Evolutionary conservation across 2,888 invertebrate species (phyloP).

Genomic region (Clunio marinus): DNA sequence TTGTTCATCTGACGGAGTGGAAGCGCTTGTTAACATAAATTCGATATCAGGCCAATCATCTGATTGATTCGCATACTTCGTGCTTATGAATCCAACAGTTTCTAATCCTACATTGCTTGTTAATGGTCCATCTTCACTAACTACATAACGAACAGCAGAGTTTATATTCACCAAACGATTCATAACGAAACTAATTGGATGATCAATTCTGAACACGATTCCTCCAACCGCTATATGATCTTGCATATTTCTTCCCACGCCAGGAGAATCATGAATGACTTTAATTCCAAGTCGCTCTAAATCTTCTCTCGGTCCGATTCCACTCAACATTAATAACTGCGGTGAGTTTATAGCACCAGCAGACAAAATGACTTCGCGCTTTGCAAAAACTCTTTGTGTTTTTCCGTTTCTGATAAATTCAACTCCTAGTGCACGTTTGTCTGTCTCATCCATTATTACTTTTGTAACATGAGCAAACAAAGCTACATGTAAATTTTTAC

Average conservation of each 20-base stretch:
- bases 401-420: constrained; percentile 67
- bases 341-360: constrained; percentile 90
- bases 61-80: constrained; percentile 79
- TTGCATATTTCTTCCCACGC: constrained; percentile 81
- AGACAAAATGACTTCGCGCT: constrained; percentile 75
- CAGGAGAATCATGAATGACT: constrained; percentile 70
- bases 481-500: constrained; percentile 77
- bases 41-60: constrained; percentile 92
- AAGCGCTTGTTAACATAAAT: constrained; percentile 81
- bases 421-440: constrained; percentile 72
- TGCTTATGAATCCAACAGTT: constrained; percentile 80
- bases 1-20: constrained; percentile 73
- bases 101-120: constrained; percentile 85
- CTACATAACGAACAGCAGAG: constrained; percentile 75
- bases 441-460: constrained; percentile 65
- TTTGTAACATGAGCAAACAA: constrained; percentile 75
- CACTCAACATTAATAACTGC: constrained; percentile 82
- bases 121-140: constrained; percentile 80
- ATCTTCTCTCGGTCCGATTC: constrained; percentile 75
- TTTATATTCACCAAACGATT: constrained; percentile 77
- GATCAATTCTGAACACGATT: constrained; percentile 72
- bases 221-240: constrained; percentile 88
- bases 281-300: constrained; percentile 65
- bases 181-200: constrained; percentile 75
- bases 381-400: constrained; percentile 62